These are phyloP conservation scores for Griposia aprilina DNA, from an alignment of 2,888 invertebrate species.

Conservation along the genomic window DNA sequence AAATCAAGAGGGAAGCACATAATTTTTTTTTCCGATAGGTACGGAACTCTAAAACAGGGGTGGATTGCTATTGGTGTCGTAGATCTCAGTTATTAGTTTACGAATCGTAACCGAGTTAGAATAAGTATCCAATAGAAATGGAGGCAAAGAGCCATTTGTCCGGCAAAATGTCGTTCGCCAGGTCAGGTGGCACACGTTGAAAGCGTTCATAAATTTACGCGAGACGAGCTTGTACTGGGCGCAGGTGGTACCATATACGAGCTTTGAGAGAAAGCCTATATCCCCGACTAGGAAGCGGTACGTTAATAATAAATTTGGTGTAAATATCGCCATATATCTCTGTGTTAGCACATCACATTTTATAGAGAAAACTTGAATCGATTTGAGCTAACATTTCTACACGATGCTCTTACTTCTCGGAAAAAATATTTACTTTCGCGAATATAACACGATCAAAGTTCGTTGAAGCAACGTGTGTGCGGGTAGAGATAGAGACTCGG, in stretches of 20 bases:
- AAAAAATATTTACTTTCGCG: conserved; percentile 72
- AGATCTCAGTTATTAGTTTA: conserved; percentile 42
- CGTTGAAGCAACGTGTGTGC: conserved; percentile 78
- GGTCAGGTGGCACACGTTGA: conserved; percentile 90
- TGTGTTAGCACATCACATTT: conserved; percentile 45
- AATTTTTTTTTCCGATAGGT: background rate
- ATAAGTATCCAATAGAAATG: conserved; percentile 84
- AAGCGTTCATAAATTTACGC: conserved; percentile 89
- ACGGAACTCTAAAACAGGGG: conserved; percentile 1
- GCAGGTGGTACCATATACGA: conserved; percentile 83
- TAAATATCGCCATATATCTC: conserved; percentile 56
- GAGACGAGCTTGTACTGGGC: conserved; percentile 82
- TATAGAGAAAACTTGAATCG: conserved; percentile 42
- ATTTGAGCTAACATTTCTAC: conserved; percentile 44
- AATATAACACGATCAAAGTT: conserved; percentile 80
- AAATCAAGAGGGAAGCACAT: background rate
- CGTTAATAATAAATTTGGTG: conserved; percentile 69
- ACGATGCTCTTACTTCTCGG: conserved; percentile 39
- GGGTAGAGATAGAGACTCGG: conserved; percentile 79
- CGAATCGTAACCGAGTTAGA: conserved; percentile 64
- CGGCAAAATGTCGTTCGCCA: conserved; percentile 84
- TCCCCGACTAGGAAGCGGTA: conserved; percentile 73
- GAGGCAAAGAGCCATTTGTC: conserved; percentile 84
- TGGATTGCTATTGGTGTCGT: conserved; percentile 6
- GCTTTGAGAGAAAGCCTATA: conserved; percentile 76